These are phyloP conservation scores for Xiphias gladius DNA, from an alignment of 2,113 vertebrate genomes.

Conservation along the genomic window DNA sequence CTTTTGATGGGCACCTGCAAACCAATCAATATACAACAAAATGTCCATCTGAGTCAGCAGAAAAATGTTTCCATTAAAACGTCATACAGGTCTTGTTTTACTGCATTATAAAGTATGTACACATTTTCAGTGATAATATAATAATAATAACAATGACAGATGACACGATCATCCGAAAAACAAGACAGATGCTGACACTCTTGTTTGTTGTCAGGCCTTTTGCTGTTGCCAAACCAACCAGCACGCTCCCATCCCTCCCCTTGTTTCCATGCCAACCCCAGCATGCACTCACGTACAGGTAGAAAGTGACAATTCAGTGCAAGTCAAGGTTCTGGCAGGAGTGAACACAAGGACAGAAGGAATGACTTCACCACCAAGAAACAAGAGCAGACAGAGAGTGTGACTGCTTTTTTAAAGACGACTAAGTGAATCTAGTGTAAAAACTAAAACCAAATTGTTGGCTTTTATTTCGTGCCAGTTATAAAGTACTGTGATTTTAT, in stretches of 20 bases:
- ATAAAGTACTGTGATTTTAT: too few relatives aligned
- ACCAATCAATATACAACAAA: background rate
- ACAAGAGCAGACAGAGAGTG: background rate
- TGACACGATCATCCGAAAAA: background rate
- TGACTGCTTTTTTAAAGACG: background rate
- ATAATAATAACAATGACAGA: background rate
- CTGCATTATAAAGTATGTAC: background rate
- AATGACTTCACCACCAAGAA: background rate
- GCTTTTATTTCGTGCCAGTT: too few relatives aligned
- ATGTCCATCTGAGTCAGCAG: background rate
- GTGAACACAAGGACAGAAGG: background rate
- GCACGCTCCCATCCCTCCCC: constrained; percentile 4
- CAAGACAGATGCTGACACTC: background rate
- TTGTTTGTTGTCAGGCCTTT: background rate
- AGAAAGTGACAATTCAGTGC: constrained; percentile 16
- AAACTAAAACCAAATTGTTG: too few relatives aligned
- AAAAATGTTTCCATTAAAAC: background rate
- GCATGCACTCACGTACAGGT: constrained; percentile 30
- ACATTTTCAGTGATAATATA: background rate
- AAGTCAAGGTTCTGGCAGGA: constrained; percentile 20
- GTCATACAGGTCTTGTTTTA: background rate
- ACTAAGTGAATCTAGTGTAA: too few relatives aligned
- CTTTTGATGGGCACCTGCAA: background rate
- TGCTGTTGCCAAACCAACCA: constrained; percentile 4
- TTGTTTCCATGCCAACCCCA: constrained; percentile 56